Percentiles rank a stretch among this genome's conserved stretches.
Conservation (phyloP, 2,888 invertebrate species). For the Eupeodes luniger region DNA sequence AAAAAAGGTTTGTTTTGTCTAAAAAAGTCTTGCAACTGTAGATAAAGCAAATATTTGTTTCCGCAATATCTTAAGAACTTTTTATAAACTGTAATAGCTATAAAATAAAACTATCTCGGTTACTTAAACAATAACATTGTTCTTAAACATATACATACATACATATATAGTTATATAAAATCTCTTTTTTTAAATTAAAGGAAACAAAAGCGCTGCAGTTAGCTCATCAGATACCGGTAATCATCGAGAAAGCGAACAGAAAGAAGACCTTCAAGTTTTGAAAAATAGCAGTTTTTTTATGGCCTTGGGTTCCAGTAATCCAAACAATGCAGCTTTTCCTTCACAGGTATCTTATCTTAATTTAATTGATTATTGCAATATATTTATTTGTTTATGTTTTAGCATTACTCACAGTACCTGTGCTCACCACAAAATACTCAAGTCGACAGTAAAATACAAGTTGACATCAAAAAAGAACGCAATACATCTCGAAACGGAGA, state of each 20-base stretch:
- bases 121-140: no score
- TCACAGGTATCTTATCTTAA: conserved; percentile 76
- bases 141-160: no score
- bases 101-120: no score
- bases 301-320: conserved; percentile 78
- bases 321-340: conserved; percentile 77
- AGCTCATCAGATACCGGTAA: conserved; percentile 60
- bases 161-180: background rate
- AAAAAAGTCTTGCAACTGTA: no score
- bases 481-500: conserved; percentile 67
- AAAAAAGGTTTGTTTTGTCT: no score
- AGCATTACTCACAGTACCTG: conserved; percentile 78
- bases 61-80: no score
- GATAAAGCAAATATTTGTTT: no score
- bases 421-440: conserved; percentile 78
- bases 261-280: conserved; percentile 77
- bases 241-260: conserved; percentile 60
- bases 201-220: conserved; percentile 62
- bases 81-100: no score
- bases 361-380: background rate
- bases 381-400: no score
- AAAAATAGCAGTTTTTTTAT: conserved; percentile 79
- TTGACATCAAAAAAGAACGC: conserved; percentile 58
- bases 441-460: conserved; percentile 55
- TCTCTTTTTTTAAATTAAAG: conserved; percentile 22